Conservation (phyloP, 2,113 vertebrate genomes). For the Pholis gunnellus region DNA sequence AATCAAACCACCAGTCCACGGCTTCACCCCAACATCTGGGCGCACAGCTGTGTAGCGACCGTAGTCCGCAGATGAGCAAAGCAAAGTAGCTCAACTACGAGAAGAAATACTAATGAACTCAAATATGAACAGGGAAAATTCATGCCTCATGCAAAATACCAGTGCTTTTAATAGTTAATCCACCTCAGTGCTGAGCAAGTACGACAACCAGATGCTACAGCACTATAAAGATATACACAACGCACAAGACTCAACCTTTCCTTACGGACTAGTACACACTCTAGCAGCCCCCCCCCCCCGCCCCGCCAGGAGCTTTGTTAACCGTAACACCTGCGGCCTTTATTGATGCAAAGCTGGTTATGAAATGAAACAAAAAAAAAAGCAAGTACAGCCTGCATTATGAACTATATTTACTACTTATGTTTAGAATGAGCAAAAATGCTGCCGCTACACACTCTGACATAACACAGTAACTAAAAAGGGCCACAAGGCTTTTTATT, state of each 20-base stretch:
- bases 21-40: background rate
- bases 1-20: background rate
- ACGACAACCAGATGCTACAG: constrained; percentile 45
- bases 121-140: constrained; percentile 42
- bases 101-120: constrained; percentile 30
- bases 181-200: constrained; percentile 24
- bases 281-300: constrained; percentile 37
- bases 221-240: constrained; percentile 36
- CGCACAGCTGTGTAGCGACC: background rate
- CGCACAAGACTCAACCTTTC: constrained; percentile 26
- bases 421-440: constrained; percentile 17
- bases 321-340: constrained; percentile 47
- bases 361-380: constrained; percentile 18
- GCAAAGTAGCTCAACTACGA: constrained; percentile 11
- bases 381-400: constrained; percentile 25
- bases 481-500: constrained; percentile 38
- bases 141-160: constrained; percentile 66
- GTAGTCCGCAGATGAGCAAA: constrained; percentile 15
- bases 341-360: constrained; percentile 55
- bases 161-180: constrained; percentile 54
- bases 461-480: constrained; percentile 15
- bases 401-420: constrained; percentile 15
- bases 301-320: constrained; percentile 34
- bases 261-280: constrained; percentile 25
- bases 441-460: constrained; percentile 16